Conservation (phyloP, 1,140 invertebrate genomes). For the Cephus cinctus region DNA sequence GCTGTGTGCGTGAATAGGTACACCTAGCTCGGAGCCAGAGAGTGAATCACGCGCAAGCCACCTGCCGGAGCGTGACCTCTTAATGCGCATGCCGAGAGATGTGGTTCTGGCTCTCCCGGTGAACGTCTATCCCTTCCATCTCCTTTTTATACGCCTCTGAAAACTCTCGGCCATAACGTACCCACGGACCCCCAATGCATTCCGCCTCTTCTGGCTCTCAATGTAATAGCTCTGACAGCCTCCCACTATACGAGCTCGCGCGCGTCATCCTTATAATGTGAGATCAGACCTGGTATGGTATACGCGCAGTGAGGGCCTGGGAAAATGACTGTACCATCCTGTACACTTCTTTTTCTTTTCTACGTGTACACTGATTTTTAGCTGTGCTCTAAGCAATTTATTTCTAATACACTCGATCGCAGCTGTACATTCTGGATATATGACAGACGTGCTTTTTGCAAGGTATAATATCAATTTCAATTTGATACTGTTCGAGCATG, state of each 20-base stretch:
- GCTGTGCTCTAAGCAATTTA: no score
- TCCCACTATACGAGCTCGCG: conserved; percentile 17
- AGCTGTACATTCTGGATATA: no score
- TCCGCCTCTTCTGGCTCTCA: conserved; percentile 15
- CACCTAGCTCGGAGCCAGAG: conserved; percentile 22
- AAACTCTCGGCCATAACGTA: conserved; percentile 14
- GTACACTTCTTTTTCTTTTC: no score
- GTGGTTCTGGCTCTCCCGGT: background rate
- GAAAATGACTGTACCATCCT: conserved; percentile 35
- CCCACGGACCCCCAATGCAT: conserved; percentile 6
- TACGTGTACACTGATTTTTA: no score
- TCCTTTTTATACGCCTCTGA: background rate
- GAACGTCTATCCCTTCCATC: background rate
- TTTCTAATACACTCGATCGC: no score
- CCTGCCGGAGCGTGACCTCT: conserved; percentile 47
- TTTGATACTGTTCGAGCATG: no score
- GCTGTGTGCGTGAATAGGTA: conserved; percentile 4
- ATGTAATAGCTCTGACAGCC: conserved; percentile 29
- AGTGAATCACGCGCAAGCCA: conserved; percentile 43
- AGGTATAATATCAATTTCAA: no score
- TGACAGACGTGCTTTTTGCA: no score
- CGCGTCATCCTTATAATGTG: conserved; percentile 10
- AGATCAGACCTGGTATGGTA: background rate
- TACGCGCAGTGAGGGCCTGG: conserved; percentile 10
- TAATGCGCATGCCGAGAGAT: conserved; percentile 33